Conservation (phyloP, 2,113 vertebrate genomes). For the Dipodomys spectabilis region DNA sequence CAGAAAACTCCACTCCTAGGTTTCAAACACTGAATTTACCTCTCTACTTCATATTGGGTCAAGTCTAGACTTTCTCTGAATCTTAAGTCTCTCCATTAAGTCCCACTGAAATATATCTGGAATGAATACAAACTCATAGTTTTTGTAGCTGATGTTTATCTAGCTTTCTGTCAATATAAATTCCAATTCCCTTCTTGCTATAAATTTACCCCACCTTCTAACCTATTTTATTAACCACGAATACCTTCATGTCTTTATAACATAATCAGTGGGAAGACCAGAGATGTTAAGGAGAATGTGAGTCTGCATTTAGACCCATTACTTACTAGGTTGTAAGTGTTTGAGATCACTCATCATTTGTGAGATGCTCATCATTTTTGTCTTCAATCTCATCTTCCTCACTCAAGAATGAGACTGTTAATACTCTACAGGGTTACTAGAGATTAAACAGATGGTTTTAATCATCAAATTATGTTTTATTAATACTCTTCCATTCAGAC, state of each 20-base stretch:
- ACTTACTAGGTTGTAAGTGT: background rate
- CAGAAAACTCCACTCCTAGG: background rate
- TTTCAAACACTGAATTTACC: background rate
- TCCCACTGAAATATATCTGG: background rate
- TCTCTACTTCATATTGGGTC: background rate
- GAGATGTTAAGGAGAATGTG: constrained; percentile 8
- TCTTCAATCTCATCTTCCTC: background rate
- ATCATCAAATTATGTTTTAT: background rate
- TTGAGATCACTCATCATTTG: background rate
- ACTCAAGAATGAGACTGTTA: background rate
- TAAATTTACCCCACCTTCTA: background rate
- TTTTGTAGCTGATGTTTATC: background rate
- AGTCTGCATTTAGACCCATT: background rate
- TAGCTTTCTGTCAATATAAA: constrained; percentile 25
- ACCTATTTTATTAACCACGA: background rate
- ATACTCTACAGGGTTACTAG: background rate
- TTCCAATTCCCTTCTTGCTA: background rate
- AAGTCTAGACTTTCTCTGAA: background rate
- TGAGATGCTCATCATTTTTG: background rate
- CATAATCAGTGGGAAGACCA: background rate
- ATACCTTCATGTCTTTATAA: background rate
- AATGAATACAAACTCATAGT: background rate
- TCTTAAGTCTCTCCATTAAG: constrained; percentile 19
- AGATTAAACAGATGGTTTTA: background rate
- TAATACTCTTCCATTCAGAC: background rate